These are phyloP conservation scores for Campoplex capitator DNA, from an alignment of 2,888 invertebrate genomes.

Conservation along the genomic window DNA sequence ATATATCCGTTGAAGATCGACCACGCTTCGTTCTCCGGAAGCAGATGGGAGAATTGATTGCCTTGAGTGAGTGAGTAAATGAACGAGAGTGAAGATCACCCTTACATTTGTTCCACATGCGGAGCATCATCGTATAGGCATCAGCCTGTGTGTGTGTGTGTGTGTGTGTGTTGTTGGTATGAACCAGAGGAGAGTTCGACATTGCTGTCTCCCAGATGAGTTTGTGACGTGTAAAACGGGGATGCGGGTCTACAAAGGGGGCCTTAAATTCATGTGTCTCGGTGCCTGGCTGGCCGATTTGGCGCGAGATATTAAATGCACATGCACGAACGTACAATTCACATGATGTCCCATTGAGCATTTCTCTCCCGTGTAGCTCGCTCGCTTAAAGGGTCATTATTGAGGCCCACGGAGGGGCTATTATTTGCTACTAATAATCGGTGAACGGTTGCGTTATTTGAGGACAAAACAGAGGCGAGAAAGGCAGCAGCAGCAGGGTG, in stretches of 20 bases:
- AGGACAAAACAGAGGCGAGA: conserved; percentile 18
- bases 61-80: conserved; percentile 14
- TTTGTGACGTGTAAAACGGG: conserved; percentile 20
- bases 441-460: conserved; percentile 52
- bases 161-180: conserved; percentile 12
- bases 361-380: background rate
- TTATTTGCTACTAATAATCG: conserved; percentile 65
- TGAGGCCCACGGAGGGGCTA: background rate
- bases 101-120: conserved; percentile 17
- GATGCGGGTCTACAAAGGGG: conserved; percentile 52
- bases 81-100: conserved; percentile 26
- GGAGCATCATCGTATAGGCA: background rate
- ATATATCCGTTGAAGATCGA: conserved; percentile 17
- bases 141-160: background rate
- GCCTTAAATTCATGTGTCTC: conserved; percentile 11
- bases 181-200: conserved; percentile 25
- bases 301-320: conserved; percentile 35
- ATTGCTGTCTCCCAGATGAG: conserved; percentile 3
- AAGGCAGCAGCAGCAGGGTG: conserved; percentile 3
- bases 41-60: conserved; percentile 67
- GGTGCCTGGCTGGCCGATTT: background rate
- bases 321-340: background rate
- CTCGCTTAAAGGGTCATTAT: conserved; percentile 38
- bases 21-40: conserved; percentile 53
- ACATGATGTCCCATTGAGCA: conserved; percentile 24